phyloP scores from a whole-genome alignment of 92 coral and sea anemone genomes.

The Epizoanthus ramosus region DNA sequence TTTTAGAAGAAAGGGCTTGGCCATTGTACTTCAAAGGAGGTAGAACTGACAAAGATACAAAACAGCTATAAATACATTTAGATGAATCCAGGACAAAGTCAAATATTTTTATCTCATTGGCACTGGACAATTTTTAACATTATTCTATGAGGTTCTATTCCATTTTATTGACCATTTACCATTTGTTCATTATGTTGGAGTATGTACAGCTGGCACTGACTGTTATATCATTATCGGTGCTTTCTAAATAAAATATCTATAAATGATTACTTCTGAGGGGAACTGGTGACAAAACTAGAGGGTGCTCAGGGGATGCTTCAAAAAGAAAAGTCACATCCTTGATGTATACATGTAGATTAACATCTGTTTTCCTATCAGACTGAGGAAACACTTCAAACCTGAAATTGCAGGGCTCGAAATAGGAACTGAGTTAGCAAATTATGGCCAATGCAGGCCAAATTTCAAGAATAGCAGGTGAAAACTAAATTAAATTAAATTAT shows the following conservation, averaged over 20 bases:
- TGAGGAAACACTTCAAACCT: conserved; percentile 23
- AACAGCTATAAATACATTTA: conserved; percentile 1
- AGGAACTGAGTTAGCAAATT: conserved; percentile 14
- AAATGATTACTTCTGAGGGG: conserved; percentile 18
- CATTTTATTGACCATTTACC: conserved; percentile 17
- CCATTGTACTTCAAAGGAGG: conserved; percentile 23
- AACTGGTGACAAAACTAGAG: conserved; percentile 23
- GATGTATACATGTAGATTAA: conserved; percentile 7
- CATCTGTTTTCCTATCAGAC: conserved; percentile 9
- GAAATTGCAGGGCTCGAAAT: conserved; percentile 21
- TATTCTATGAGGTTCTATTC: conserved; percentile 26
- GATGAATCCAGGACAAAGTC: conserved; percentile 15
- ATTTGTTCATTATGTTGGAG: neutral
- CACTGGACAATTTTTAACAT: conserved; percentile 14
- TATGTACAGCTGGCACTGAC: conserved; percentile 30
- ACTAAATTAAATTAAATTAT: no score
- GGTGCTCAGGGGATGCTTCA: conserved; percentile 32
- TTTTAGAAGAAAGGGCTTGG: conserved; percentile 22
- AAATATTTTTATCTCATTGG: conserved; percentile 14
- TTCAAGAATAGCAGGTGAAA: conserved; percentile 9
- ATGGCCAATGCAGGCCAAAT: conserved; percentile 27
- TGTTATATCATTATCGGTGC: conserved; percentile 25
- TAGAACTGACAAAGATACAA: no score
- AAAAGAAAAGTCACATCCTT: conserved; percentile 25
- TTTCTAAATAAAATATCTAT: conserved; percentile 25